A percentile compares a stretch with the other conserved stretches of the same genome.
phyloP scores from a whole-genome alignment of 2,888 invertebrate species.

The Caenorhabditis sinica region DNA sequence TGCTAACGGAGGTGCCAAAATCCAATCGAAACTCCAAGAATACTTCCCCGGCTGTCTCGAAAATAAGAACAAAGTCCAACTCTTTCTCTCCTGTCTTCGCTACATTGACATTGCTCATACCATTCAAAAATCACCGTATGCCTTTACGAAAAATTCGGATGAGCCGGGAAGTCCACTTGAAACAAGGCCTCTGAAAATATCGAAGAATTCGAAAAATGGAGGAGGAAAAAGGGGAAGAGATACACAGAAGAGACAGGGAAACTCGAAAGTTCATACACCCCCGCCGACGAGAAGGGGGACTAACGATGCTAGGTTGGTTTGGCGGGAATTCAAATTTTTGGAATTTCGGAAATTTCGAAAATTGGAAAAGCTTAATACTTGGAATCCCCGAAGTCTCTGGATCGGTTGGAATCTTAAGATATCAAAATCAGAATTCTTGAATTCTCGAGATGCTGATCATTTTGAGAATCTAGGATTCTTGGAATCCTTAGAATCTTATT shows the following conservation, averaged over 20 bases:
- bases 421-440: too few species aligned
- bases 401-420: too few species aligned
- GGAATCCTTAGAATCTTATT: too few species aligned
- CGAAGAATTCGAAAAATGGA: conserved; percentile 12
- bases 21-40: conserved; percentile 32
- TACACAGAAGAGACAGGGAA: background rate
- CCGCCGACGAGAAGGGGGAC: conserved; percentile 2
- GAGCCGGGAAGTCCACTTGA: background rate
- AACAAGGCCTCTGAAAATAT: conserved; percentile 8
- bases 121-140: conserved; percentile 18
- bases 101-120: conserved; percentile 55
- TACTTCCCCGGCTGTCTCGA: conserved; percentile 35
- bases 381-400: too few species aligned
- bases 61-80: conserved; percentile 13
- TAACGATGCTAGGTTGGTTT: background rate
- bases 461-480: too few species aligned
- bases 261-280: background rate
- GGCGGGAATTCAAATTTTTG: background rate
- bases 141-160: background rate
- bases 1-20: conserved; percentile 28
- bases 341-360: too few species aligned
- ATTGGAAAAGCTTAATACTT: background rate
- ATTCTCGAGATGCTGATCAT: too few species aligned
- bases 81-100: conserved; percentile 42
- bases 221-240: conserved; percentile 13